Evolutionary conservation across 2,797 vertebrate genomes (phyloP).

Genomic region (Myripristis jacobus): DNA sequence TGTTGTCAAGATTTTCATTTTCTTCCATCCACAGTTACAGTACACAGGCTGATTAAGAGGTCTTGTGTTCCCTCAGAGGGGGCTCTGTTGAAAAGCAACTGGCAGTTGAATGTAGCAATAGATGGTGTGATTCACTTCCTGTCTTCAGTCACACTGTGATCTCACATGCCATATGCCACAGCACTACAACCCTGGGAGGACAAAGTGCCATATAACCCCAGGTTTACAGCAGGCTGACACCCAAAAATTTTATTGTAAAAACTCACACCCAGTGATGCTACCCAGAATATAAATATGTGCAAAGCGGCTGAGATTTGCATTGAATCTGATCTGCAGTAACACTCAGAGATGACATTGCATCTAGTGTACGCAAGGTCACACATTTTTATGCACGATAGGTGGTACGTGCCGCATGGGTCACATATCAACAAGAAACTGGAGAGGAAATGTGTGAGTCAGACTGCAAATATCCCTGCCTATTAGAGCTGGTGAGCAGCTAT

Average conservation of each 20-base stretch:
- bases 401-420: background rate
- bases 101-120: background rate
- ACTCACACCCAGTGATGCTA: background rate
- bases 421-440: too few relatives aligned
- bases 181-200: background rate
- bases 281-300: background rate
- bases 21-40: background rate
- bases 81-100: background rate
- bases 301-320: too few relatives aligned
- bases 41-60: background rate
- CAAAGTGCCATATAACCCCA: background rate
- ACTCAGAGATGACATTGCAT: too few relatives aligned
- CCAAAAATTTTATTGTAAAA: background rate
- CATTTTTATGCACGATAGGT: too few relatives aligned
- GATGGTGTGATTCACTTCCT: background rate
- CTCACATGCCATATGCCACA: slow-evolving; percentile 1
- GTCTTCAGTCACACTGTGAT: background rate
- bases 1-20: background rate
- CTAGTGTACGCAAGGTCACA: too few relatives aligned
- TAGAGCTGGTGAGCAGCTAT: too few relatives aligned
- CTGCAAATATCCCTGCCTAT: too few relatives aligned
- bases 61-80: background rate
- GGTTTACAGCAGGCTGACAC: background rate
- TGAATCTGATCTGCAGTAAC: too few relatives aligned
- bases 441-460: too few relatives aligned